phyloP scores from a whole-genome alignment of 1,140 invertebrate species.

The Thalassaphorura encarpata region DNA sequence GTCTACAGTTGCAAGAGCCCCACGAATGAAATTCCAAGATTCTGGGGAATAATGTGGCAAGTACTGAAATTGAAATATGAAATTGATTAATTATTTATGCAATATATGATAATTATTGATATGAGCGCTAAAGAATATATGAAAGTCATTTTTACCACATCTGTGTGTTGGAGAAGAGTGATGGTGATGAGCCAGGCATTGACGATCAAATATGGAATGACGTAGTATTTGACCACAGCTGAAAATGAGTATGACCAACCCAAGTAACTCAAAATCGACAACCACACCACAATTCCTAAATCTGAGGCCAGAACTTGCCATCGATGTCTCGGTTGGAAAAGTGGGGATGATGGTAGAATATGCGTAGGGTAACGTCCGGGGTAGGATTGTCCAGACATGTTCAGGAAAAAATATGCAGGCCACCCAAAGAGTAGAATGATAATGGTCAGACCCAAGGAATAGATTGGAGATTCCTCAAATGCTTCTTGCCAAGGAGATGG shows the following conservation, averaged over 20 bases:
- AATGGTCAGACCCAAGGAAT: not conserved
- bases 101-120: too few species aligned
- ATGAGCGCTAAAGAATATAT: too few species aligned
- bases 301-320: not conserved
- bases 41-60: not conserved
- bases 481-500: not conserved
- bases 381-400: slow-evolving; percentile 2
- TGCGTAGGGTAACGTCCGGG: not conserved
- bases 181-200: slow-evolving; percentile 7
- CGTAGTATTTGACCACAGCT: not conserved
- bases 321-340: not conserved
- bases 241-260: not conserved
- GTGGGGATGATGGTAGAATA: not conserved
- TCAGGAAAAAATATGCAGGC: slow-evolving; percentile 6
- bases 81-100: too few species aligned
- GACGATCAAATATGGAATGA: not conserved
- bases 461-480: not conserved
- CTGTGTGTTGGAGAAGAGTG: slow-evolving; percentile 3
- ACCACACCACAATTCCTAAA: not conserved
- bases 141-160: too few species aligned
- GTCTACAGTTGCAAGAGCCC: slow-evolving; percentile 1
- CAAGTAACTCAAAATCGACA: not conserved
- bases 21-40: not conserved
- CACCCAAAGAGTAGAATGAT: slow-evolving; percentile 1
- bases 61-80: too few species aligned